These are phyloP conservation scores for Luscinia luscinia DNA, from an alignment of 2,797 vertebrate genomes.

Conservation along the genomic window DNA sequence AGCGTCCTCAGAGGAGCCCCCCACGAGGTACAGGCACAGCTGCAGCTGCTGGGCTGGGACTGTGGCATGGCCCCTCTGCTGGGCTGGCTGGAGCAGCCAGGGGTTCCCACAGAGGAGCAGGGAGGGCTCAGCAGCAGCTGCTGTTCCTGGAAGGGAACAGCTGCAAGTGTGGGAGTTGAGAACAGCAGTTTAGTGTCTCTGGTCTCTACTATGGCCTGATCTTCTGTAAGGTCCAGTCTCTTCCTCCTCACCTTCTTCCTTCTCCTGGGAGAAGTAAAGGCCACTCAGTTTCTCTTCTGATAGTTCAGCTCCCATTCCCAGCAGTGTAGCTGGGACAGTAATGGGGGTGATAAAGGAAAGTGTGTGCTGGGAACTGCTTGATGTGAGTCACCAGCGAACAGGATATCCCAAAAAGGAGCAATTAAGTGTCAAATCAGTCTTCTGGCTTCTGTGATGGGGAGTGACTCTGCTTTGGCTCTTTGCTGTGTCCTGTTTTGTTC, in stretches of 20 bases:
- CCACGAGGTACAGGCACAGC: conserved; percentile 77
- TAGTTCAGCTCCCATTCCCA: not conserved
- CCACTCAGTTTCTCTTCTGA: not conserved
- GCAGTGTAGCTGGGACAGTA: fast-evolving
- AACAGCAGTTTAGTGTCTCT: not conserved
- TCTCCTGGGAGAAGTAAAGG: not conserved
- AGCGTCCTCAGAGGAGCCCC: conserved; percentile 79
- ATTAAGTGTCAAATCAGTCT: not conserved
- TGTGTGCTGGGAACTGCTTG: not conserved
- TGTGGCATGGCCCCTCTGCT: not conserved
- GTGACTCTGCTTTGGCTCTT: not conserved
- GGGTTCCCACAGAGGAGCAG: not conserved
- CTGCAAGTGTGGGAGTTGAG: not conserved
- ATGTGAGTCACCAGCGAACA: not conserved
- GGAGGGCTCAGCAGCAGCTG: not conserved
- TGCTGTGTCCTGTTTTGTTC: not conserved
- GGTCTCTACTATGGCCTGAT: not conserved
- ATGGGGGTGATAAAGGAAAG: not conserved
- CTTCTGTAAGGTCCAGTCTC: not conserved
- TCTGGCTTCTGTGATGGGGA: not conserved
- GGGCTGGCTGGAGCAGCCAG: not conserved
- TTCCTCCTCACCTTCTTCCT: not conserved
- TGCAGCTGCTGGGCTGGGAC: not conserved
- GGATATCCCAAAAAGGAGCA: not conserved
- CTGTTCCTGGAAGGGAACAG: not conserved